Base-by-base conservation (phyloP, 2,113 vertebrate species). In the Vidua chalybeata region DNA sequence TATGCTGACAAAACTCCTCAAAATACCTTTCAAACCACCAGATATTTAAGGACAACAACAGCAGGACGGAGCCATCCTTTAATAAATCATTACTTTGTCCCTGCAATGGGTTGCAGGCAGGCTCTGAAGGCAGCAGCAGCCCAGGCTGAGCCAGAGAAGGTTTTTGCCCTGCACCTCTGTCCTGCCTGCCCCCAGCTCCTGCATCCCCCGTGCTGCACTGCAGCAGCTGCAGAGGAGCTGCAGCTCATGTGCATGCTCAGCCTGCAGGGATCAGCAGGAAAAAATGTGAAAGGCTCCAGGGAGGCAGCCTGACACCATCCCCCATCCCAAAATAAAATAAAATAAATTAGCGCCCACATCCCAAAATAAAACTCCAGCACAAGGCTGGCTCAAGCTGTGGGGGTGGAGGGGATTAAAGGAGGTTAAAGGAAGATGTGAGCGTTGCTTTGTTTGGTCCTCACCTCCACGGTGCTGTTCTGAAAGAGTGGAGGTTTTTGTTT, bases 21-120 rank as follows among this genome's bases (percentile, higher is more conserved):
- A 96, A 97, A 96, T 80, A 94, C 79, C 88, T 97, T 88, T 62
- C 43, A 54, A 68, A 93, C 39, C 39, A 39, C 41, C 12, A 41
- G 41, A 41, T 41, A 41, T 41, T 43, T 43, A 43, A 43, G 43
- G 43, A 43, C 16, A 43, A 43, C 43, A 43, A 43, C 14, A 16
- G 43, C 16, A 43, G 43, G 43, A 43, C 16, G 15, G 43, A 43
- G 43, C 43, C 43, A 17, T 45, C 43, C 43, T 45, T 45, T 7
- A 18, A 45, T 45, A 45, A 45, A 45, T 45, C 43, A 17, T 17
- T 19, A 5, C 11, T 45, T 45, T 18, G 16, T 46, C 21, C 20
- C 46, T 46, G 9, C 21, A 22, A 21, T 46, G 12, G 12, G 41
- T 41, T 41, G 12, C 41, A 41, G 41, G 45, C 45, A 46, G 45